These are phyloP conservation scores for Empidonax alnorum DNA, from an alignment of 2,113 vertebrate genomes.

Conservation along the genomic window DNA sequence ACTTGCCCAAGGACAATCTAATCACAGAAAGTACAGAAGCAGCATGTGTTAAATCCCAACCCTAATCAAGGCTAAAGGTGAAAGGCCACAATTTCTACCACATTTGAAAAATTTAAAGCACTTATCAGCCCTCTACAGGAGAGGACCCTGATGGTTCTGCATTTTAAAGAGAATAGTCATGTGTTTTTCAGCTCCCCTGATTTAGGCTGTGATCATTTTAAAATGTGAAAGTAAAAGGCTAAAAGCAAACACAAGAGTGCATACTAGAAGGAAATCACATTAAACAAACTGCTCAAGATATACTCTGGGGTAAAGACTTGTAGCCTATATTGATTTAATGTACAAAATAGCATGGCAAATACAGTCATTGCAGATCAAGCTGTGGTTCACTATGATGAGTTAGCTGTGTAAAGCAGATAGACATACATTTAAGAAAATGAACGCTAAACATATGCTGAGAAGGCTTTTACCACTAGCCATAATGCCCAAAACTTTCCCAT, in stretches of 20 bases:
- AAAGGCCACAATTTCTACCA: conserved; percentile 46
- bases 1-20: conserved; percentile 58
- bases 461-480: background rate
- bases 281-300: conserved; percentile 26
- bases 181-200: background rate
- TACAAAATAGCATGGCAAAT: conserved; percentile 25
- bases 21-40: conserved; percentile 43
- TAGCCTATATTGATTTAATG: background rate
- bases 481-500: background rate
- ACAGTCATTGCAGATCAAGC: background rate
- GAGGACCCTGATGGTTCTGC: conserved; percentile 27
- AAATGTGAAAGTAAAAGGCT: conserved; percentile 40
- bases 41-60: conserved; percentile 58
- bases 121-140: conserved; percentile 61
- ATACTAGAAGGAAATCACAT: background rate
- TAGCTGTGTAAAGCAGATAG: background rate
- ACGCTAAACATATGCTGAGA: background rate
- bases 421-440: background rate
- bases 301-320: conserved; percentile 33
- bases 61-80: conserved; percentile 58
- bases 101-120: conserved; percentile 51
- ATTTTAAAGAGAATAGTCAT: conserved; percentile 39
- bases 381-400: background rate
- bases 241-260: background rate
- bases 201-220: conserved; percentile 18